A percentile compares a stretch with the other conserved stretches of the same genome.
Conservation (phyloP, 2,888 invertebrate genomes). For the Caenorhabditis imperialis region DNA sequence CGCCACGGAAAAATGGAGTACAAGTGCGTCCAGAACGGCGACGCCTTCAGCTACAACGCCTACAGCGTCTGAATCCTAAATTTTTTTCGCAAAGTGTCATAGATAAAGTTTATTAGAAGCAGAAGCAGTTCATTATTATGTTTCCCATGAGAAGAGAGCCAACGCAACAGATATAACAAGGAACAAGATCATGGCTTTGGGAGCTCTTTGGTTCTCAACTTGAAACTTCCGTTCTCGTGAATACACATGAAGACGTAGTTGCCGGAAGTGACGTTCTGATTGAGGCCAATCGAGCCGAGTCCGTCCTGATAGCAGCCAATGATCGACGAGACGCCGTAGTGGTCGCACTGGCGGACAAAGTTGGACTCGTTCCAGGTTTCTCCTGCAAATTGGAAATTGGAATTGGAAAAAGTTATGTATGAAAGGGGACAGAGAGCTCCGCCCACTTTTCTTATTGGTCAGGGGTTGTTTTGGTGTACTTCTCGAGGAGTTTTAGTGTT, state of each 20-base stretch:
- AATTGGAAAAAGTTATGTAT: too few relatives aligned
- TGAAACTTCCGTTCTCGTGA: constrained; percentile 29
- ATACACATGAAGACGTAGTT: constrained; percentile 31
- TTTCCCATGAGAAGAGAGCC: too few relatives aligned
- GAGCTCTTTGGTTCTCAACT: constrained; percentile 31
- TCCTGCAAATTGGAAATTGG: constrained; percentile 13
- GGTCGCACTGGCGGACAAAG: constrained; percentile 34
- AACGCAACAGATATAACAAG: too few relatives aligned
- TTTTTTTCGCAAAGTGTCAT: too few relatives aligned
- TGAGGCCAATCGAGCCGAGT: constrained; percentile 28
- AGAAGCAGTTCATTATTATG: too few relatives aligned
- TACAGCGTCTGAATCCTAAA: not conserved
- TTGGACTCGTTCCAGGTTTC: constrained; percentile 47
- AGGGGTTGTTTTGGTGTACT: too few relatives aligned
- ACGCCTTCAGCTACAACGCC: not conserved
- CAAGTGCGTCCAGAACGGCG: constrained; percentile 21
- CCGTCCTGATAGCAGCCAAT: constrained; percentile 30
- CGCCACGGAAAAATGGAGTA: not conserved
- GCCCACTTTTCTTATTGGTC: too few relatives aligned
- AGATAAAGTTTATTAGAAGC: too few relatives aligned
- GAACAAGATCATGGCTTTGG: too few relatives aligned
- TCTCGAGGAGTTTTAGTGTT: too few relatives aligned
- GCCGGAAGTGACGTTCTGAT: constrained; percentile 36
- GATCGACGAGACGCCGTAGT: constrained; percentile 35
- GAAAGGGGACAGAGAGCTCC: too few relatives aligned